Percentiles rank a stretch among this genome's conserved stretches.
Evolutionary conservation across 1,140 invertebrate genomes (phyloP).

Genomic region (Heliconius nattereri): DNA sequence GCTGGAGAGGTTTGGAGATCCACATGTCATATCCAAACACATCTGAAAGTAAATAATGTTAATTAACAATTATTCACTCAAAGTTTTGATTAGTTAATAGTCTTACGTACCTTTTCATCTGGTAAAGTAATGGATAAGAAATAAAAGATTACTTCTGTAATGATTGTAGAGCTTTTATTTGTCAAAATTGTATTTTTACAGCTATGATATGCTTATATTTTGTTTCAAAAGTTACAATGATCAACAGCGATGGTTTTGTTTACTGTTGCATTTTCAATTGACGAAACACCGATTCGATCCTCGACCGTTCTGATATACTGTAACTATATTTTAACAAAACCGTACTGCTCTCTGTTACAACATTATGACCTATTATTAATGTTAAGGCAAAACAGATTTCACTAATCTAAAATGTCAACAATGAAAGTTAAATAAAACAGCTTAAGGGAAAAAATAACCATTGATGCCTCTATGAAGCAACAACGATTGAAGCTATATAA

Average conservation of each 20-base stretch:
- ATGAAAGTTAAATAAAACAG: conserved; percentile 79
- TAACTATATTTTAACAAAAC: conserved; percentile 74
- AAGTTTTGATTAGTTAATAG: neutral
- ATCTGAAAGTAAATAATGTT: conserved; percentile 56
- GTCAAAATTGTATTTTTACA: conserved; percentile 88
- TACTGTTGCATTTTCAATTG: conserved; percentile 74
- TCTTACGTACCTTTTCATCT: conserved; percentile 48
- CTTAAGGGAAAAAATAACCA: conserved; percentile 62
- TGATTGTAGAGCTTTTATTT: conserved; percentile 86
- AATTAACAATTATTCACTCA: neutral
- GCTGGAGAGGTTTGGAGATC: conserved; percentile 55
- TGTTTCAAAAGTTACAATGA: conserved; percentile 86
- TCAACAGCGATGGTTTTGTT: conserved; percentile 75
- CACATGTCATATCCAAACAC: conserved; percentile 73
- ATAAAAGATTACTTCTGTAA: conserved; percentile 69
- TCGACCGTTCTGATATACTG: conserved; percentile 69
- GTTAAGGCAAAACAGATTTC: conserved; percentile 80
- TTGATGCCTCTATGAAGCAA: conserved; percentile 56
- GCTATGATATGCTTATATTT: conserved; percentile 93
- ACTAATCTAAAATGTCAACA: conserved; percentile 80
- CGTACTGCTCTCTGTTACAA: conserved; percentile 74
- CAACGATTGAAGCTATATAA: conserved; percentile 68
- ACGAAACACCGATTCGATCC: conserved; percentile 71
- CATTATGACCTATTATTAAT: conserved; percentile 77
- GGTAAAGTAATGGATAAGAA: conserved; percentile 30